Base-by-base conservation (phyloP, 2,888 invertebrate genomes). In the Sesia bembeciformis region DNA sequence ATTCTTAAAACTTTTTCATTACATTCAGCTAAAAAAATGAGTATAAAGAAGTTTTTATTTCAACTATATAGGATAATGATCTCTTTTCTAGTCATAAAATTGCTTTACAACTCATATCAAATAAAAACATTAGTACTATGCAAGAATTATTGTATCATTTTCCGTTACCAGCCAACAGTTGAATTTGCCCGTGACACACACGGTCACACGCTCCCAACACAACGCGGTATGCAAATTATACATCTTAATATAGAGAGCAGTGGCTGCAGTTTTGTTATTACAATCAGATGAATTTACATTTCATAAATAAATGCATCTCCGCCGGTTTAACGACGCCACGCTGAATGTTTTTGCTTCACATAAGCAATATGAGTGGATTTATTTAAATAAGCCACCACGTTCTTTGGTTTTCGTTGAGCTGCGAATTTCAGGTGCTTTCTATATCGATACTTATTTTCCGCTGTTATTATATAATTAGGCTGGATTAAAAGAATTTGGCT, bases 231-330 rank as follows among this genome's bases (percentile, higher is more conserved):
- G 90, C 86, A 85, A 90, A 90, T 90, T 82, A 68, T 80, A 90
- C 90, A 90, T 90, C 90, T 90, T 88, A 90, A 90, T 90, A 88
- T 85, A 89, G 85, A 81, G 82, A 75, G 78, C 81, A 78, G 78
- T 79, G 79, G 77, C 79, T 74, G 70, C 74, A 76, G 86, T 89
- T 90, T 90, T 88, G 89, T 88, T 90, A 89, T 90, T 90, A 89
- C 89, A 90, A 90, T 87, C 88, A 86, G 81, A 80, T 78, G 78
- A 73, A 90, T 90, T 90, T 90, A 87, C 90, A 90, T 90, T 89
- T 90, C 89, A 89, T 89, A 89, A 89, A 89, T 90, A 89, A 89
- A 90, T 89, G 87, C 85, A 90, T 78, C 84, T 78, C 68, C 65
- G 65, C 59, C 60, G 67, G 68, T 62, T 79, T 87, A 88, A 87